These are phyloP conservation scores for Spea hammondii DNA, from an alignment of 2,797 vertebrate species.

Conservation along the genomic window DNA sequence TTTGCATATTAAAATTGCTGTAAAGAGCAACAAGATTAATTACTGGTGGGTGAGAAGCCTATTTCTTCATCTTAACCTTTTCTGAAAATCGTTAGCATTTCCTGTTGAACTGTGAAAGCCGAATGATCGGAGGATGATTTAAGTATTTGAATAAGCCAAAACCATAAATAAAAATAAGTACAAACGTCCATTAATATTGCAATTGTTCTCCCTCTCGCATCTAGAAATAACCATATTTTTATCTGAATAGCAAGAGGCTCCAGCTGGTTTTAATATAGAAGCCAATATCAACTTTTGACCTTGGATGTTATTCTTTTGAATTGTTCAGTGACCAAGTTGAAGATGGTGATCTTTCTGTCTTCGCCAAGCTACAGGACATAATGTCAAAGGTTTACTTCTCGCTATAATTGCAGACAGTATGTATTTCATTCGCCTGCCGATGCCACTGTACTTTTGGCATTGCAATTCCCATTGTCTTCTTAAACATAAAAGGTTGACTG, in stretches of 20 bases:
- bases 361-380: neutral
- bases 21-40: slow-evolving; percentile 54
- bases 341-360: fast-evolving
- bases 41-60: slow-evolving; percentile 43
- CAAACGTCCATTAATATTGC: neutral
- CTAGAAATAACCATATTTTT: slow-evolving; percentile 13
- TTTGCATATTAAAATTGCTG: slow-evolving; percentile 55
- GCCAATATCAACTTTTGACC: slow-evolving; percentile 32
- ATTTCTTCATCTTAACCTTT: slow-evolving; percentile 50
- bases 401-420: slow-evolving; percentile 5
- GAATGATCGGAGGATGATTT: neutral
- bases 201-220: neutral
- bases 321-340: neutral
- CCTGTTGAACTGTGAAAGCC: neutral
- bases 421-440: neutral
- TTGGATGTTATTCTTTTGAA: slow-evolving; percentile 34
- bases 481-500: neutral
- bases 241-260: neutral
- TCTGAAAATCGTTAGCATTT: slow-evolving; percentile 45
- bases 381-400: neutral
- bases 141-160: slow-evolving; percentile 12
- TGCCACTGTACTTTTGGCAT: neutral
- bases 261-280: slow-evolving; percentile 39
- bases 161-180: slow-evolving; percentile 19
- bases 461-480: neutral